A percentile compares a stretch with the other conserved stretches of the same genome.
These are phyloP conservation scores for Cisticola juncidis DNA, from an alignment of 2,113 vertebrate species.

Conservation along the genomic window DNA sequence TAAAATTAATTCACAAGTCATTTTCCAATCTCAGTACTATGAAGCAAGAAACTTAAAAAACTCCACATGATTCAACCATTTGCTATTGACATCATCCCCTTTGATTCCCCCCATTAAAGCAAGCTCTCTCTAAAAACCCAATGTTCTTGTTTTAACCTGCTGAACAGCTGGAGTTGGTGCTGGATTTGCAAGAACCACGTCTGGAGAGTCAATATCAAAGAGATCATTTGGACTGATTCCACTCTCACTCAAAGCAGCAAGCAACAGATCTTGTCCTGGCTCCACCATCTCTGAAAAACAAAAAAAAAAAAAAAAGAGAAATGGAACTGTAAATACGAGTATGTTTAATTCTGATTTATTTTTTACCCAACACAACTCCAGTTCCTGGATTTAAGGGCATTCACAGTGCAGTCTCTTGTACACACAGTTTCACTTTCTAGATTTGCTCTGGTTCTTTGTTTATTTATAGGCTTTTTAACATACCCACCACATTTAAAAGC, in stretches of 20 bases:
- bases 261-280: slow-evolving; percentile 97
- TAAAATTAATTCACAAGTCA: background rate
- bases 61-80: background rate
- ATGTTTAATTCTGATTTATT: background rate
- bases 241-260: slow-evolving; percentile 97
- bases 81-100: background rate
- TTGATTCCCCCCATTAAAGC: background rate
- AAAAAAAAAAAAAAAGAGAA: slow-evolving; percentile 7
- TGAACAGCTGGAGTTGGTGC: slow-evolving; percentile 78
- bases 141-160: slow-evolving; percentile 78
- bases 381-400: background rate
- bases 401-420: background rate
- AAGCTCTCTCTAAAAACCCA: background rate
- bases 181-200: slow-evolving; percentile 75
- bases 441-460: background rate
- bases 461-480: background rate
- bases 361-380: background rate
- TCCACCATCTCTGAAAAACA: slow-evolving; percentile 85
- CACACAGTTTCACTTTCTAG: background rate
- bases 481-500: background rate
- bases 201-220: slow-evolving; percentile 91
- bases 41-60: background rate
- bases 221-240: slow-evolving; percentile 98
- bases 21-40: background rate
- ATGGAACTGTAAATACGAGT: background rate